Percentiles rank a stretch among this genome's conserved stretches.
Evolutionary conservation across 2,888 invertebrate genomes (phyloP).

Genomic region (Mimumesa dahlbomi): DNA sequence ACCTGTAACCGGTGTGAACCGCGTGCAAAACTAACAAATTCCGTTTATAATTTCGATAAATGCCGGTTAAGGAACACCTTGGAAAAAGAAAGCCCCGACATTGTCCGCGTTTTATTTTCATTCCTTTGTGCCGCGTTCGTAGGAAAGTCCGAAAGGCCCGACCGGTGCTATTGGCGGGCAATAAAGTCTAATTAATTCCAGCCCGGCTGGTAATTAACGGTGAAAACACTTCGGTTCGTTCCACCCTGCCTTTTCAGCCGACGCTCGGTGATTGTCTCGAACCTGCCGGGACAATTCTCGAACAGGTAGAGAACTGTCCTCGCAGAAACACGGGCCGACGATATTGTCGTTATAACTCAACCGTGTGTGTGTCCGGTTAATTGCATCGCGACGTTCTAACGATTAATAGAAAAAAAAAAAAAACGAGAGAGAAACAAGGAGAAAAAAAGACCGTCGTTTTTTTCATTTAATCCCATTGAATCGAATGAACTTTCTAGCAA

Average conservation of each 20-base stretch:
- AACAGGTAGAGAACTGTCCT: slow-evolving; percentile 22
- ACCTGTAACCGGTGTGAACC: too few relatives aligned
- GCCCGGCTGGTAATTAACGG: slow-evolving; percentile 55
- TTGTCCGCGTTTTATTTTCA: neutral
- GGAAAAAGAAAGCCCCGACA: neutral
- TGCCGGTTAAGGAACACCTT: too few relatives aligned
- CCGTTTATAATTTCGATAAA: neutral
- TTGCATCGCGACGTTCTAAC: neutral
- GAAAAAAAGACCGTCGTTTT: neutral
- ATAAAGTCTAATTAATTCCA: slow-evolving; percentile 43
- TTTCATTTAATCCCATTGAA: neutral
- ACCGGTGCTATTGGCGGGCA: neutral
- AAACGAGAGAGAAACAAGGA: neutral
- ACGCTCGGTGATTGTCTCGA: neutral
- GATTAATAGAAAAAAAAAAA: slow-evolving; percentile 1
- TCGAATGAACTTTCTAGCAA: neutral
- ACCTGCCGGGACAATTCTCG: neutral
- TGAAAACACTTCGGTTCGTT: slow-evolving; percentile 39
- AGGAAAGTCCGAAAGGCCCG: slow-evolving; percentile 13
- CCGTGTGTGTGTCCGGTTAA: slow-evolving; percentile 20
- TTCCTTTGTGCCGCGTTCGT: neutral
- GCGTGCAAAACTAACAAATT: too few relatives aligned
- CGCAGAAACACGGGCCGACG: neutral
- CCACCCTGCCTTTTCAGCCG: neutral
- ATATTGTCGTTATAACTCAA: slow-evolving; percentile 9